Base-by-base conservation (phyloP, 2,113 vertebrate genomes). In the Picathartes gymnocephalus region DNA sequence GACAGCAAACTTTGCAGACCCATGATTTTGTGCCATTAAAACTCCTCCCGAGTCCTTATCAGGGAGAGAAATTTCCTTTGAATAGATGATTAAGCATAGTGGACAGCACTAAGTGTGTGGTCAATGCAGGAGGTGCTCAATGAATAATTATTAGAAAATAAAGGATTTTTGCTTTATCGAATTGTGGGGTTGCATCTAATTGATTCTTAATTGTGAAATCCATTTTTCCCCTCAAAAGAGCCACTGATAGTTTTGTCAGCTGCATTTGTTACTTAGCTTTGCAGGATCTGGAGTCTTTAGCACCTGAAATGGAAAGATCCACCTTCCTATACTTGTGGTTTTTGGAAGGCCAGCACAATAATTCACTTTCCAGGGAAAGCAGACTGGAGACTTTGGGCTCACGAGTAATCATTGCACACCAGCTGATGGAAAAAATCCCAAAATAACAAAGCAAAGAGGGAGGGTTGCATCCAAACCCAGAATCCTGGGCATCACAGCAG, bases 61-160 rank as follows among this genome's bases (percentile, higher is more conserved):
- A 13, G 61, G 8, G n/a, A 64, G 65, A 92, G 37, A 74, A 88
- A 64, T 83, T 80, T 77, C 72, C 68, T 94, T 88, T 85, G 81
- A 87, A 91, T 82, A 91, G 90, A 78, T 91, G 89, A 88, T 94
- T 88, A 84, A 82, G 60, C 57, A n/a, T 16, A 94, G 81, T 82
- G 92, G 93, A 83, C 85, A 93, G 81, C 78, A 45, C 80, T 94
- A 96, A 95, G 62, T 66, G 45, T 86, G 74, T 90, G 93, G 94
- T 97, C 95, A 97, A 91, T 91, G 92, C 58, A 90, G 45, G 82
- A 93, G 93, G 56, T 88, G 78, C 90, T 94, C 84, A 84, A 61
- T 88, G 93, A 94, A 95, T 95, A 95, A 92, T 94, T 97, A 96
- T 96, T 92, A 96, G 92, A 95, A 97, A 95, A 96, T 81, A 91